phyloP scores from a whole-genome alignment of 2,113 vertebrate genomes.

The Eurystomus gularis region DNA sequence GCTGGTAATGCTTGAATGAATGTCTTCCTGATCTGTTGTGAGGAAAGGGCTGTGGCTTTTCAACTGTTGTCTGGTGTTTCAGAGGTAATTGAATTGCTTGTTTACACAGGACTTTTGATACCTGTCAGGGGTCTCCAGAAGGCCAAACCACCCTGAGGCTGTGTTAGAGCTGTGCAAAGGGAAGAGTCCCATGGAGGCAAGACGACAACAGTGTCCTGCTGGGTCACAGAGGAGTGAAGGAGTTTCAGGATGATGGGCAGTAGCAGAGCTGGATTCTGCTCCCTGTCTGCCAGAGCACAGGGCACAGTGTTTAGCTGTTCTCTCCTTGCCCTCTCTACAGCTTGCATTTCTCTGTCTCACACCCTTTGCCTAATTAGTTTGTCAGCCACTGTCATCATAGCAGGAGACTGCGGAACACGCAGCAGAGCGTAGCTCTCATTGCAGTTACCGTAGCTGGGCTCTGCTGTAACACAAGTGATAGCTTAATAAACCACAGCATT shows the following conservation, averaged over 20 bases:
- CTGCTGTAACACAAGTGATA: slow-evolving; percentile 7
- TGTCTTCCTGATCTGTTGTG: background rate
- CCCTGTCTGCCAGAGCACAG: background rate
- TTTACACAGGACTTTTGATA: background rate
- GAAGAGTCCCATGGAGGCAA: background rate
- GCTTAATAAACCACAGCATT: slow-evolving; percentile 41
- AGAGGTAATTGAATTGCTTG: background rate
- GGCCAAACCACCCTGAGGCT: background rate
- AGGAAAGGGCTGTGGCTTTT: background rate
- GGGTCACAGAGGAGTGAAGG: background rate
- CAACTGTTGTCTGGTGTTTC: background rate
- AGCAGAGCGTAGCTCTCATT: slow-evolving; percentile 1
- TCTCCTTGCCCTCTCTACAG: background rate
- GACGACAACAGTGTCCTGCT: background rate
- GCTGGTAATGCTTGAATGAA: background rate
- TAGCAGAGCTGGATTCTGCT: background rate
- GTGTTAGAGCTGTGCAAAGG: background rate
- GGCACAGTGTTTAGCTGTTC: background rate
- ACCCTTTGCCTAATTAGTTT: slow-evolving; percentile 41
- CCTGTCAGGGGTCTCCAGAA: background rate
- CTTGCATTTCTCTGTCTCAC: background rate
- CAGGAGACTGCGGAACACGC: slow-evolving; percentile 1
- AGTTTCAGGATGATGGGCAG: background rate
- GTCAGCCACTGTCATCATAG: slow-evolving; percentile 11
- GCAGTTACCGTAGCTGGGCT: slow-evolving; percentile 20